phyloP scores from a whole-genome alignment of 2,113 vertebrate species.

The Oncorhynchus kisutch region DNA sequence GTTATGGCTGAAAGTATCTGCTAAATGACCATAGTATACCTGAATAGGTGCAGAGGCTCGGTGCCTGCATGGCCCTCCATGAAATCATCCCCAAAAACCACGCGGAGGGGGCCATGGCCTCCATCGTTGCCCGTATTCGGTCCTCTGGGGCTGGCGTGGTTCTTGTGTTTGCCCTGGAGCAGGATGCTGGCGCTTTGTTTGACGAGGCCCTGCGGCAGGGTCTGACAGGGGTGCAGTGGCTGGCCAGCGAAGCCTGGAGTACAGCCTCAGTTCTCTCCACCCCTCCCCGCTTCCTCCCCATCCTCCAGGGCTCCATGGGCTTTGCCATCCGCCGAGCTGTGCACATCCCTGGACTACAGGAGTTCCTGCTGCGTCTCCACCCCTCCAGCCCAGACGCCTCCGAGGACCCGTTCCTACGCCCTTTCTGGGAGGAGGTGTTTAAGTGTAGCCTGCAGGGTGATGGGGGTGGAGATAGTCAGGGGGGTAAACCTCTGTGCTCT shows the following conservation, averaged over 20 bases:
- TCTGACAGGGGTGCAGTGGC: slow-evolving; percentile 75
- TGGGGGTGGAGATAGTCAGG: background rate
- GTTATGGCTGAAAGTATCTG: too few relatives aligned
- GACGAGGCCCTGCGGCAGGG: slow-evolving; percentile 65
- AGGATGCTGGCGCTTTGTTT: slow-evolving; percentile 72
- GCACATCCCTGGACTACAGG: slow-evolving; percentile 64
- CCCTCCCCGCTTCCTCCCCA: slow-evolving; percentile 59
- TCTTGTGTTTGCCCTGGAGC: slow-evolving; percentile 78
- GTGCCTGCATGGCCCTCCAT: slow-evolving; percentile 70
- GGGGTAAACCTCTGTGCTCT: too few relatives aligned
- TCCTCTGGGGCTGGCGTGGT: slow-evolving; percentile 68
- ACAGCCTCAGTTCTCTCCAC: slow-evolving; percentile 73
- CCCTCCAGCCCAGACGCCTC: slow-evolving; percentile 49
- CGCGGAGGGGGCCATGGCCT: slow-evolving; percentile 53
- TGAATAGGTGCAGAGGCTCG: slow-evolving; percentile 56
- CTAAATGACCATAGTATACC: too few relatives aligned
- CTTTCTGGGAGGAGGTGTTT: slow-evolving; percentile 78
- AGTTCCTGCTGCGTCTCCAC: slow-evolving; percentile 72
- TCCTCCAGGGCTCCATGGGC: slow-evolving; percentile 75
- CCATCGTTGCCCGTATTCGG: slow-evolving; percentile 68
- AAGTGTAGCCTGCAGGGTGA: slow-evolving; percentile 63
- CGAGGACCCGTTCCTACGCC: slow-evolving; percentile 66
- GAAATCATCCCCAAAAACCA: slow-evolving; percentile 76
- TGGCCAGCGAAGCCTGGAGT: slow-evolving; percentile 80
- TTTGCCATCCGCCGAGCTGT: slow-evolving; percentile 71